Base-by-base conservation (phyloP, 2,888 invertebrate genomes). In the Seira musarum region DNA sequence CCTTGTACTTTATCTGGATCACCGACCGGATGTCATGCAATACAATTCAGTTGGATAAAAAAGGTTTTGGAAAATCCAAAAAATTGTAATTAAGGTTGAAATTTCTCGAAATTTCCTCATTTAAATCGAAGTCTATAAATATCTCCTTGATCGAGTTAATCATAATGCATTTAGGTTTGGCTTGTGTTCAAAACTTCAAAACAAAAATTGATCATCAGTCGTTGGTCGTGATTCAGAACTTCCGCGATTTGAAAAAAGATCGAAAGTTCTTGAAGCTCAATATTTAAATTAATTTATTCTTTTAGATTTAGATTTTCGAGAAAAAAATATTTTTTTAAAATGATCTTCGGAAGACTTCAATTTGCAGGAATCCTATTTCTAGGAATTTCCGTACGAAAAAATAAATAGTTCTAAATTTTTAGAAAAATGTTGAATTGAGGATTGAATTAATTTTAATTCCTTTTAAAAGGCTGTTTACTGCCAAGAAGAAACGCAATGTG, bases 401-500 rank as follows among this genome's bases (percentile, higher is more conserved):
- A n/a, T n/a, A n/a, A n/a, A n/a, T n/a, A n/a, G n/a, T n/a, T n/a
- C n/a, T n/a, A n/a, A n/a, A n/a, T n/a, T n/a, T 53, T 40, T 57
- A 57, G 19, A 22, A n/a, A 17, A 57, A 2, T 30, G 6, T n/a
- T 67, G n/a, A 24, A 46, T 24, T 19, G 5, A 17, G 64, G 6
- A 35, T 10, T 30, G 6, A 21, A 68, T 46, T 21, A 3, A 2
- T 22, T 22, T 72, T 2, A 19, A 22, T 21, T 8, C 8, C 10
- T 5, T 63, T 63, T n/a, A 19, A 19, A 24, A 83, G 83, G 35
- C 19, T n/a, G 73, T 71, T 2, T 71, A 67, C 17, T 72, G 68
- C 8, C 84, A 84, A 75, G 84, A 84, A 65, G 84, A 84, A 70
- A 82, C 83, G 6, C 6, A 65, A 24, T 84, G 84, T 53, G 78